These are phyloP conservation scores for Asbolus verrucosus DNA, from an alignment of 1,140 invertebrate genomes.

Conservation along the genomic window DNA sequence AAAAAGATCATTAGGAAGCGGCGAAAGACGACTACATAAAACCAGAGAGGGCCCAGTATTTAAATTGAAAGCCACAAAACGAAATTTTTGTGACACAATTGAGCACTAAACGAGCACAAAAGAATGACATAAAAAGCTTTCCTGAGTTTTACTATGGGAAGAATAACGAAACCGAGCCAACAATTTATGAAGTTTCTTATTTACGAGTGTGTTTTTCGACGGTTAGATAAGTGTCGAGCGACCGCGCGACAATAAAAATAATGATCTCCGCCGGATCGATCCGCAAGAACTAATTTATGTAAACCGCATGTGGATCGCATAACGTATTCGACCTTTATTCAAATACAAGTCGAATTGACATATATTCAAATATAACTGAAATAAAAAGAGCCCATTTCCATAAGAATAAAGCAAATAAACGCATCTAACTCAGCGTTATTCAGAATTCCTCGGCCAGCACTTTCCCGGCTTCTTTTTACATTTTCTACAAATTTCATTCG, in stretches of 20 bases:
- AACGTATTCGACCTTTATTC: conserved; percentile 42
- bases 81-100: conserved; percentile 39
- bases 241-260: too few relatives aligned
- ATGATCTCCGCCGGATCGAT: too few relatives aligned
- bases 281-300: neutral
- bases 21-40: conserved; percentile 29
- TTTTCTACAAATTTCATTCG: conserved; percentile 46
- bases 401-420: conserved; percentile 50
- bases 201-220: conserved; percentile 1
- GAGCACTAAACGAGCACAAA: conserved; percentile 37
- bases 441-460: conserved; percentile 30
- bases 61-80: conserved; percentile 36
- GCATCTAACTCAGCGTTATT: conserved; percentile 46
- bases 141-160: neutral
- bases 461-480: conserved; percentile 36
- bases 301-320: neutral
- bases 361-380: conserved; percentile 45
- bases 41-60: conserved; percentile 30
- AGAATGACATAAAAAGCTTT: conserved; percentile 20
- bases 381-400: conserved; percentile 45
- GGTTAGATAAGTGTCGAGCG: too few relatives aligned
- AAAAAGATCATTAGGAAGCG: conserved; percentile 37
- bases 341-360: conserved; percentile 40
- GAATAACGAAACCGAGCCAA: neutral
- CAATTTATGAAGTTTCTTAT: conserved; percentile 35